These are phyloP conservation scores for Caenorhabditis afra DNA, from an alignment of 2,888 invertebrate species.

Conservation along the genomic window DNA sequence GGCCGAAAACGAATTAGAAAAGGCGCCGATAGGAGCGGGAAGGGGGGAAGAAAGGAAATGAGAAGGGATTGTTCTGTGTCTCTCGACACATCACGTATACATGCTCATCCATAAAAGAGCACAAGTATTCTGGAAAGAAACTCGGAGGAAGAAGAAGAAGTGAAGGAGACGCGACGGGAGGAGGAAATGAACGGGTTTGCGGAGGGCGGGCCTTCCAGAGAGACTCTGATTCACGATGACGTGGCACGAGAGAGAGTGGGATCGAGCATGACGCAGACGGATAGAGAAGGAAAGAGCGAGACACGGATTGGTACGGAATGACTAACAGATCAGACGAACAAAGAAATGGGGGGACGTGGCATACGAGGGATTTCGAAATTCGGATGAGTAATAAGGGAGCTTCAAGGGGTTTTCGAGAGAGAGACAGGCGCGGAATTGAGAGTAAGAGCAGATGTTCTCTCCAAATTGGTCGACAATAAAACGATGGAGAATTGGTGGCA, in stretches of 20 bases:
- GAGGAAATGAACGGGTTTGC: slow-evolving; percentile 20
- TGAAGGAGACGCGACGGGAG: not conserved
- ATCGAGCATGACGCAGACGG: slow-evolving; percentile 14
- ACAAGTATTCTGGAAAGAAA: slow-evolving; percentile 47
- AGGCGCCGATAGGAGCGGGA: slow-evolving; percentile 25
- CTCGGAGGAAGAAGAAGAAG: not conserved
- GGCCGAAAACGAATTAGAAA: slow-evolving; percentile 56
- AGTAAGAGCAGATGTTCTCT: slow-evolving; percentile 45
- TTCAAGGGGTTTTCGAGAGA: not conserved
- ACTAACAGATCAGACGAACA: too few species aligned
- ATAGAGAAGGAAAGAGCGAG: slow-evolving; percentile 18
- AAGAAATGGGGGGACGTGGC: not conserved
- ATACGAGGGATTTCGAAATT: not conserved
- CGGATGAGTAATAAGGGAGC: not conserved
- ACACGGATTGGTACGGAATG: not conserved
- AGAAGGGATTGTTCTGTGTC: not conserved
- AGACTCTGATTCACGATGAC: slow-evolving; percentile 17
- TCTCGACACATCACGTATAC: slow-evolving; percentile 47
- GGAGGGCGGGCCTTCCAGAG: not conserved
- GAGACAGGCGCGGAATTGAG: slow-evolving; percentile 2
- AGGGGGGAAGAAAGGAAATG: slow-evolving; percentile 1
- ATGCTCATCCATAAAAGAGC: slow-evolving; percentile 59
- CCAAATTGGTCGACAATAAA: slow-evolving; percentile 38
- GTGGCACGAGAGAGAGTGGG: slow-evolving; percentile 12
- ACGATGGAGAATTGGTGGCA: slow-evolving; percentile 40